phyloP scores from a whole-genome alignment of 2,113 vertebrate genomes.

The Heptranchias perlo region DNA sequence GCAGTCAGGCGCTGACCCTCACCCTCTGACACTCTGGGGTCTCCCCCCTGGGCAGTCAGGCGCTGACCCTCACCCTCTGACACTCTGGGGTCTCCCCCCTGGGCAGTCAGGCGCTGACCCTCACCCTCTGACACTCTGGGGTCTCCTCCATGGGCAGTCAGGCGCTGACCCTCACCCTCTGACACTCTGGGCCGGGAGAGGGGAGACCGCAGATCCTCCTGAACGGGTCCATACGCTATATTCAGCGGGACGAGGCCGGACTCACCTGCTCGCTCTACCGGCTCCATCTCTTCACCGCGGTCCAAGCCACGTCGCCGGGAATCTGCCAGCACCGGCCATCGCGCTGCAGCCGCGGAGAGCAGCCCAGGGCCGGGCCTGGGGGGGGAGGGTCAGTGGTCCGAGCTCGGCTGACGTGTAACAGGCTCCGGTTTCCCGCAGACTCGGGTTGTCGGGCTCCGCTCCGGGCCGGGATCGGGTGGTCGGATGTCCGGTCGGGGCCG shows the following conservation, averaged over 20 bases:
- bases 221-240: neutral
- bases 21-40: neutral
- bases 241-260: neutral
- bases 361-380: neutral
- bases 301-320: neutral
- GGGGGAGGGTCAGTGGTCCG: neutral
- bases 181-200: neutral
- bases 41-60: no score
- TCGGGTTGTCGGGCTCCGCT: neutral
- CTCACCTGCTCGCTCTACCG: conserved; percentile 9
- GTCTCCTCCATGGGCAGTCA: neutral
- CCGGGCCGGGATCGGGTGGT: no score
- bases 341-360: neutral
- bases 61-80: neutral
- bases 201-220: neutral
- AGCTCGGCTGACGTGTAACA: neutral
- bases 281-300: neutral
- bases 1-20: neutral
- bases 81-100: neutral
- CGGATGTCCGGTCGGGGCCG: no score
- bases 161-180: neutral
- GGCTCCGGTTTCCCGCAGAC: neutral
- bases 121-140: neutral
- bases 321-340: neutral
- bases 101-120: neutral